Base-by-base conservation (phyloP, 2,113 vertebrate genomes). In the Nannospalax galili region DNA sequence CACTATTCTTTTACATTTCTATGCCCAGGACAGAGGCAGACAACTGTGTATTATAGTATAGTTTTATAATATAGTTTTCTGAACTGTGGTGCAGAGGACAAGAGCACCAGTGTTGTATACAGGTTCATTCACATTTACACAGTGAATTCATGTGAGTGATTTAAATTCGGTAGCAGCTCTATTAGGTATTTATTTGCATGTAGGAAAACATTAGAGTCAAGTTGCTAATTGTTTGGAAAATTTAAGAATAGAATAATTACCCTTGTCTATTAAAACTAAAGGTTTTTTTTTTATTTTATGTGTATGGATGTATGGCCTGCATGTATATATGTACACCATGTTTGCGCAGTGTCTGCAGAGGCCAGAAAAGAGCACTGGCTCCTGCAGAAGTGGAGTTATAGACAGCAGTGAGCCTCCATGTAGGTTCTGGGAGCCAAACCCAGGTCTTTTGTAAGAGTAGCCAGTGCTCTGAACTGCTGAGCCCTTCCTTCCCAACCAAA, bases 181-280 rank as follows among this genome's bases (percentile, higher is more conserved):
- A 6, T 75, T 81, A 89, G 19, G 24, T 86, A 24, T n/a, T 91
- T 87, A 48, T 86, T 88, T 86, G 30, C 58, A 70, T 62, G 0
- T 84, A 62, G 74, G 72, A 67, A 92, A 81, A 52, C 20, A 2
- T 7, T 84, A 69, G 11, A 73, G 30, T 58, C n/a, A 70, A n/a
- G 42, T 69, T 80, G 73, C 1, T 74, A 91, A 42, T 91, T 87
- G 93, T 60, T 78, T 94, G 86, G 4, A 37, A 97, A 74, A 85
- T 78, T 90, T 93, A 74, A 3, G 58, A 70, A 73, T 84, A 74
- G 19, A 92, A 72, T 87, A 45, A 91, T 75, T 6, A 73, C 22
- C 40, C 52, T 56, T 75, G 35, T 22, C 52, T 30, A 37, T 64
- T 93, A 22, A 42, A 72, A 82, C 58, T n/a, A n/a, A 1, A 52